Base-by-base conservation (phyloP, 2,113 vertebrate species). In the Equus przewalskii region DNA sequence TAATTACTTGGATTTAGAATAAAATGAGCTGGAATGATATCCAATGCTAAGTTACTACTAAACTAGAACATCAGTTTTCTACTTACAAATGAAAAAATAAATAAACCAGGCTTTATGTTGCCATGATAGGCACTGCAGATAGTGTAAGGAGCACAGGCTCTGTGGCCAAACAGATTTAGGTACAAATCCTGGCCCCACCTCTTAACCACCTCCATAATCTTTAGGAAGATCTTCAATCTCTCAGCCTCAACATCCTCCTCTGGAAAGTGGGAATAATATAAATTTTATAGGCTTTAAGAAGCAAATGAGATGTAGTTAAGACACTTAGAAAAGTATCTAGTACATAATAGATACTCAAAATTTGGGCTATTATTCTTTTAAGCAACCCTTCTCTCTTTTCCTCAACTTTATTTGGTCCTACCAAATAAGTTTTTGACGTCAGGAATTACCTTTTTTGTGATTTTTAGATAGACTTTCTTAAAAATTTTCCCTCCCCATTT, bases 11-110 rank as follows among this genome's bases (percentile, higher is more conserved):
- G 26, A 33, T 92, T 82, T 93, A 22, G 33, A 65, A 18, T 80
- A 86, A 87, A 56, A 80, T 92, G 65, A 79, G 24, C 51, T 79
- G 76, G 21, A 89, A 60, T 89, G 58, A 72, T 90, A 58, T 56
- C n/a, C 28, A 72, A 80, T 41, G 33, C 60, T 88, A 62, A 8
- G 24, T 60, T 84, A 33, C 62, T 69, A 1, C 75, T 49, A 67
- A 96, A 76, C 44, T 79, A 44, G 73, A 56, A 44, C 33, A 14
- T 51, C 14, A 60, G 19, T 81, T 81, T 81, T 72, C 83, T 69
- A 33, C 58, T 87, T 58, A 67, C 1, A 75, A 67, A 75, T 65
- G 76, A 49, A 56, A 75, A 67, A 73, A 41, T 41, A 41, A 60
- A 94, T 36, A 24, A 51, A 62, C 13, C 69, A 62, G 41, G 36